phyloP scores from a whole-genome alignment of 2,797 vertebrate genomes.

The Pagetopsis macropterus region DNA sequence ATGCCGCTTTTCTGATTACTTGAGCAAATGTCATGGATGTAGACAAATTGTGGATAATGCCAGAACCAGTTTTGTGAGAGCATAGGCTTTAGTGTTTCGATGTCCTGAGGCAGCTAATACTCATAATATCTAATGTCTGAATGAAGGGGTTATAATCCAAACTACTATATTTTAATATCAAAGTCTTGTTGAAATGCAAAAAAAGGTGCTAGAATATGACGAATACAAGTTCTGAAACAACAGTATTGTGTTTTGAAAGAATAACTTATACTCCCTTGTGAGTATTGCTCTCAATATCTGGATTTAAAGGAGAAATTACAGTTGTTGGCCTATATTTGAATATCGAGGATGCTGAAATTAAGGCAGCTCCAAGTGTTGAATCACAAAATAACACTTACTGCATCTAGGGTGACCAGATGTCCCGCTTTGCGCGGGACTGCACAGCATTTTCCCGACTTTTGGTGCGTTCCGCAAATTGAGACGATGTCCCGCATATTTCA shows the following conservation, averaged over 20 bases:
- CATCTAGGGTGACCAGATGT: too few species aligned
- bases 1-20: conserved; percentile 21
- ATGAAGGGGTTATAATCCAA: neutral
- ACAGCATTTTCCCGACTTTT: too few species aligned
- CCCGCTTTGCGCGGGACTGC: too few species aligned
- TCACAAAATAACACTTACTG: conserved; percentile 1
- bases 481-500: too few species aligned
- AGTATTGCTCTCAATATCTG: neutral
- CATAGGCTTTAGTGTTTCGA: conserved; percentile 13
- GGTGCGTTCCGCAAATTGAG: too few species aligned
- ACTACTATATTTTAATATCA: neutral
- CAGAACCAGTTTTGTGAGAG: conserved; percentile 2
- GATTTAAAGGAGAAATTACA: neutral
- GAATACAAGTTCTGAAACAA: neutral
- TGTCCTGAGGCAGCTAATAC: conserved; percentile 5
- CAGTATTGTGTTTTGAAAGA: neutral
- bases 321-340: neutral
- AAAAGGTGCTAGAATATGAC: neutral
- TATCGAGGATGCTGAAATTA: neutral
- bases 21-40: conserved; percentile 39
- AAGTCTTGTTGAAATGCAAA: neutral
- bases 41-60: conserved; percentile 27
- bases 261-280: neutral
- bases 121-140: conserved; percentile 2
- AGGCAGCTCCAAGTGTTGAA: neutral